Conservation (phyloP, 2,113 vertebrate species). For the Galeopterus variegatus region DNA sequence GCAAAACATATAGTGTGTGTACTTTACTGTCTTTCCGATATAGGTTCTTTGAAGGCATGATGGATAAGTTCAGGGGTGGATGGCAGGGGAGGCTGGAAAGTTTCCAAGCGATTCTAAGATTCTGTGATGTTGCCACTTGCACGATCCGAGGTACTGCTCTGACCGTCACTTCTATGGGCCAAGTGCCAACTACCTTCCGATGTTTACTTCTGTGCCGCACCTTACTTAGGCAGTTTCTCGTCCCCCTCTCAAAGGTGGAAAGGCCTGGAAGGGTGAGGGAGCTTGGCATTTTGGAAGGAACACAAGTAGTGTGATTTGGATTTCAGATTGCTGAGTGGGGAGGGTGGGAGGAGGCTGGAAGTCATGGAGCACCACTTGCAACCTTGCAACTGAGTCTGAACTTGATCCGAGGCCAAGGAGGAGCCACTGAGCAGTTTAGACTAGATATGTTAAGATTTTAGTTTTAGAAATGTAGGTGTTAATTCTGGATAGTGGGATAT, state of each 20-base stretch:
- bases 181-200: neutral
- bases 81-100: neutral
- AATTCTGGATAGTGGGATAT: neutral
- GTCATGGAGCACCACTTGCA: neutral
- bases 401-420: neutral
- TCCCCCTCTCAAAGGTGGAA: neutral
- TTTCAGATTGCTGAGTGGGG: neutral
- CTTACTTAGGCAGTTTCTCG: neutral
- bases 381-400: neutral
- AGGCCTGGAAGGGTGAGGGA: neutral
- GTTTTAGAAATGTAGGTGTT: slow-evolving; percentile 10
- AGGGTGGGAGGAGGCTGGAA: neutral
- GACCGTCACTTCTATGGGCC: neutral
- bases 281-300: neutral
- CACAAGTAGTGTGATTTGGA: neutral
- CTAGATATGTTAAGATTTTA: neutral
- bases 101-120: slow-evolving; percentile 7
- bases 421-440: neutral
- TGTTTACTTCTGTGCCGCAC: neutral
- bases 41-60: slow-evolving; percentile 21
- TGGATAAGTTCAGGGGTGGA: neutral
- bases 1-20: slow-evolving; percentile 38
- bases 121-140: slow-evolving; percentile 5
- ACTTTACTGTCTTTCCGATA: slow-evolving; percentile 17
- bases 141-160: neutral